A percentile compares a stretch with the other conserved stretches of the same genome.
Conservation (phyloP, 2,888 invertebrate species). For the Rotaria sp. region DNA sequence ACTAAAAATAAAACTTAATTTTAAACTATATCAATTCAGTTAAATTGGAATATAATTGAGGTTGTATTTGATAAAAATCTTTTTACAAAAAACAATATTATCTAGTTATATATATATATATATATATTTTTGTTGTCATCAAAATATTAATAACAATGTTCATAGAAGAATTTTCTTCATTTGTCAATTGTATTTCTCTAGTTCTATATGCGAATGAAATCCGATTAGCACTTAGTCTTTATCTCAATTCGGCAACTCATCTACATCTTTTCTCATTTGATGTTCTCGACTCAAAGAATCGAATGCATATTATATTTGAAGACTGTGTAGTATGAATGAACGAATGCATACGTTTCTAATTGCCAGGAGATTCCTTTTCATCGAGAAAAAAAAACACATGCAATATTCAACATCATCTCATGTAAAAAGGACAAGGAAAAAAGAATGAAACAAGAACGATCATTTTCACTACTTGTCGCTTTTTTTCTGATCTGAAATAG, state of each 20-base stretch:
- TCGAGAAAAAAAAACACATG: background rate
- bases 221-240: background rate
- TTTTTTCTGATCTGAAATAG: background rate
- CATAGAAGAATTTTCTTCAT: background rate
- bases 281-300: background rate
- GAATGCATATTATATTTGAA: background rate
- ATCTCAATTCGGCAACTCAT: background rate
- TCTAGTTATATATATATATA: no score
- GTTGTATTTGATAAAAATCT: background rate
- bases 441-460: background rate
- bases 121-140: background rate
- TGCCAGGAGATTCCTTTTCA: constrained; percentile 10
- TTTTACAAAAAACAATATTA: background rate
- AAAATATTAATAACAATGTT: background rate
- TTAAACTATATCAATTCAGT: no score
- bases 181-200: background rate
- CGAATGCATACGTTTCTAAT: background rate
- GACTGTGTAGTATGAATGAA: background rate
- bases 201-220: background rate
- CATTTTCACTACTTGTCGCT: background rate
- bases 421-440: background rate
- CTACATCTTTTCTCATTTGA: background rate
- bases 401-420: background rate
- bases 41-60: background rate
- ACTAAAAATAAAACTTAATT: background rate